These are phyloP conservation scores for Adelognathus sp. DNA, from an alignment of 2,888 invertebrate species.

Conservation along the genomic window DNA sequence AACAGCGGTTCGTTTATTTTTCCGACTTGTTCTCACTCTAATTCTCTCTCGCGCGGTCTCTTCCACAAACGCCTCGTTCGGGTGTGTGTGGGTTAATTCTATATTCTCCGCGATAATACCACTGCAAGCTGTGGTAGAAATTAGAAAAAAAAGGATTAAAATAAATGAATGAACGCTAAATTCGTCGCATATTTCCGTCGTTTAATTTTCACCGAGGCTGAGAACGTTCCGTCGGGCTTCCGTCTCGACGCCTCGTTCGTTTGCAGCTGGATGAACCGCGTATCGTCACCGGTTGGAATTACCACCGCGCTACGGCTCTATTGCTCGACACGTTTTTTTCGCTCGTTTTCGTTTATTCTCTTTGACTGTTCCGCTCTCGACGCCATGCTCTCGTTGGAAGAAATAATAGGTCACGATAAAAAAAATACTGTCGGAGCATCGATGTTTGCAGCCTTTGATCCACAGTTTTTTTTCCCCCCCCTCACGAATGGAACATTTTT, in stretches of 20 bases:
- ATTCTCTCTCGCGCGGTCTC: too few species aligned
- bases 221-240: constrained; percentile 64
- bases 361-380: background rate
- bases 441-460: background rate
- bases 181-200: constrained; percentile 56
- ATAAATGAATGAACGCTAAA: constrained; percentile 63
- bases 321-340: background rate
- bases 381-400: background rate
- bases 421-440: background rate
- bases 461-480: background rate
- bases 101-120: background rate
- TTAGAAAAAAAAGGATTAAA: constrained; percentile 38
- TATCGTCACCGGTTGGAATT: background rate
- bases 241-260: constrained; percentile 45
- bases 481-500: background rate
- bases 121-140: background rate
- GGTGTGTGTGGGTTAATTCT: background rate
- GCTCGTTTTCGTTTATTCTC: background rate
- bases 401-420: background rate
- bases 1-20: background rate
- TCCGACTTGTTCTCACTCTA: constrained; percentile 3
- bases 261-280: background rate
- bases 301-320: background rate
- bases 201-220: constrained; percentile 58
- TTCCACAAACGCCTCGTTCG: background rate